Base-by-base conservation (phyloP, 2,797 vertebrate genomes). In the Rhodeus uyekii region DNA sequence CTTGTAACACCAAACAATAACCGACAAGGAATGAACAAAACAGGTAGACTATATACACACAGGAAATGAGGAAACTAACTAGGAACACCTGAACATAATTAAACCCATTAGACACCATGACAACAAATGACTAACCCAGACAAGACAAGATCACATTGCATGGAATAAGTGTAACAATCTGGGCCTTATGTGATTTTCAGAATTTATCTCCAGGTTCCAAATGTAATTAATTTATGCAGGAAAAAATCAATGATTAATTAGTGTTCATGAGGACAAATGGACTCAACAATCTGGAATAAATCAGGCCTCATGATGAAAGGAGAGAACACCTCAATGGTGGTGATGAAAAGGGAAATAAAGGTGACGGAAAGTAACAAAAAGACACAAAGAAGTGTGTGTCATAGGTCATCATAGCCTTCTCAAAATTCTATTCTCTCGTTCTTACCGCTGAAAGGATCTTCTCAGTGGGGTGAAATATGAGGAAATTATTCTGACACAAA, bases 401-500 rank as follows among this genome's bases (percentile, higher is more conserved):
- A 55, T 10, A 10, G 19, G 34, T 55, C 14, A 53, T 55, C 29
- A 74, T 19, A n/a, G 4, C 46, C 58, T 44, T 64, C 60, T 74
- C 14, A 63, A 34, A 61, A 46, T 81, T 38, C 44, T 38, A 10
- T 10, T 39, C 12, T 50, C 18, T 42, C 4, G 5, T 3, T 75
- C 48, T 42, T 2, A 24, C 6, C 19, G 14, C 22, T 68, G 13
- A 67, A 82, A 75, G 27, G 14, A 76, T 76, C 34, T 42, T 68
- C 61, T 76, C 46, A 42, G 61, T 75, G 50, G 48, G 71, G 32
- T 50, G 34, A 74, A 74, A 81, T 73, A 12, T 64, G 44, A 64
- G 18, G 34, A 22, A 75, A 76, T 75, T 65, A 82, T 76, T 42
- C 27, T 82, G 61, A 82, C 61, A 36, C 76, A 44, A 46, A 68